Conservation (phyloP, 2,113 vertebrate genomes). For the Scomber colias region DNA sequence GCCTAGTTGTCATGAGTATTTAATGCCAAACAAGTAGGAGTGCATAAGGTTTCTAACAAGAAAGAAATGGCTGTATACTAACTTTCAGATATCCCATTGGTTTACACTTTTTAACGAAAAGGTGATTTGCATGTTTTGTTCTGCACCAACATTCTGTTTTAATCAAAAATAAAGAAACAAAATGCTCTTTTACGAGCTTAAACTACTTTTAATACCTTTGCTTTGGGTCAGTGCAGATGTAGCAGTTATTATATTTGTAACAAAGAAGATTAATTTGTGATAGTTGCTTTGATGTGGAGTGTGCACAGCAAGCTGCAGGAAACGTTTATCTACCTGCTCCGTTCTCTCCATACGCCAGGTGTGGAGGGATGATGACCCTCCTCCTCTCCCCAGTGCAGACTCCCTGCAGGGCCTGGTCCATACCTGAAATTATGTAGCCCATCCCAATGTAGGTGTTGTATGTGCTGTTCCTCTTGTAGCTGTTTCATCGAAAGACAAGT, state of each 20-base stretch:
- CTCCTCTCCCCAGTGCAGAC: constrained; percentile 91
- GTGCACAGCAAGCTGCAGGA: not conserved
- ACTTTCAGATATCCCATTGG: too few species aligned
- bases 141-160: too few species aligned
- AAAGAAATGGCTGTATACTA: too few species aligned
- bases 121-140: too few species aligned
- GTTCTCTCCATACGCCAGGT: constrained; percentile 92
- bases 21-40: too few species aligned
- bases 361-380: constrained; percentile 90
- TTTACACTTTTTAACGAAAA: too few species aligned
- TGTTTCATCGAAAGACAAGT: constrained; percentile 59
- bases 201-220: too few species aligned
- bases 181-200: too few species aligned
- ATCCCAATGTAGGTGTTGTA: constrained; percentile 97
- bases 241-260: not conserved
- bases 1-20: too few species aligned
- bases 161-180: too few species aligned
- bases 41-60: too few species aligned
- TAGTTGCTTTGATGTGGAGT: not conserved
- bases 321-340: constrained; percentile 87
- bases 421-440: constrained; percentile 94
- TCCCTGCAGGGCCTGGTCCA: constrained; percentile 94
- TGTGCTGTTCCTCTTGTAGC: constrained; percentile 93
- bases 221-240: not conserved
- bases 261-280: too few species aligned